These are phyloP conservation scores for Neolamprologus kungweensis DNA, from an alignment of 2,113 vertebrate species.

Conservation along the genomic window DNA sequence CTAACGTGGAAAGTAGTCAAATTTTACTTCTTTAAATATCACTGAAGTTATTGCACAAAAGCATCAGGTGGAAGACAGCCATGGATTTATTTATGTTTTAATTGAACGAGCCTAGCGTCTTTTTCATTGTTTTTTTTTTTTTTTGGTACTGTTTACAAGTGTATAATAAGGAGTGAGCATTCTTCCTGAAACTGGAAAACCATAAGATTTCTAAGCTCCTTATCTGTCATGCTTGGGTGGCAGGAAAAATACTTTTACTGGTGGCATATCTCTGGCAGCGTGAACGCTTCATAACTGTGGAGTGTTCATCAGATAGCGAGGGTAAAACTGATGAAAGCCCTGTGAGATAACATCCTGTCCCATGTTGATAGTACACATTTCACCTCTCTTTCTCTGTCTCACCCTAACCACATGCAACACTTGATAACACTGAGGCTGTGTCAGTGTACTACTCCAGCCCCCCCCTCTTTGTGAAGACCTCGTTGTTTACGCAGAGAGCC, in stretches of 20 bases:
- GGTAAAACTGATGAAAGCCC: conserved; percentile 12
- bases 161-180: background rate
- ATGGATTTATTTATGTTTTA: background rate
- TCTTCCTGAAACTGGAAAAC: background rate
- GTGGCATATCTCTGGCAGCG: background rate
- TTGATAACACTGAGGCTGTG: conserved; percentile 5
- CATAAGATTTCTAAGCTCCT: background rate
- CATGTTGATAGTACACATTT: background rate
- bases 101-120: fast-evolving
- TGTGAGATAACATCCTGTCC: conserved; percentile 27
- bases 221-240: background rate
- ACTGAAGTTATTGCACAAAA: background rate
- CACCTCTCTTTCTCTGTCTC: background rate
- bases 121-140: background rate
- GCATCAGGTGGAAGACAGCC: background rate
- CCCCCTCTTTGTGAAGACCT: background rate
- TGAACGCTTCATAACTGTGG: conserved; percentile 21
- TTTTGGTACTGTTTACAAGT: background rate
- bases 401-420: background rate
- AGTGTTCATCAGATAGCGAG: conserved; percentile 26
- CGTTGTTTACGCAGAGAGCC: conserved; percentile 15
- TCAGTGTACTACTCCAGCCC: background rate
- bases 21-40: background rate
- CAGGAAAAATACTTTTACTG: conserved; percentile 10
- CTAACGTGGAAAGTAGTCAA: background rate